A percentile compares a stretch with the other conserved stretches of the same genome.
Conservation (phyloP, 2,797 vertebrate genomes). For the Rhinichthys osculus region DNA sequence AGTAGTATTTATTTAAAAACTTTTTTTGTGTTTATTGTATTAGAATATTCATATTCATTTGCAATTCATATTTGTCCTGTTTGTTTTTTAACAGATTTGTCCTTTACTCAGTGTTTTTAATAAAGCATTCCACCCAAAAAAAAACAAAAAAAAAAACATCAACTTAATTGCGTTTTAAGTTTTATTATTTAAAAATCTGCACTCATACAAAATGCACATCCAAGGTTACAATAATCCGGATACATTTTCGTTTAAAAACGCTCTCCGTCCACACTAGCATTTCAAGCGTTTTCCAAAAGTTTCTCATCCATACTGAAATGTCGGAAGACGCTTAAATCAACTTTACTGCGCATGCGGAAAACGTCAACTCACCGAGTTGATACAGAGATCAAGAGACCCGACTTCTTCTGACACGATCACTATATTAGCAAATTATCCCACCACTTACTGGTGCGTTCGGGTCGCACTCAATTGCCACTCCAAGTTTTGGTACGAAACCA, state of each 20-base stretch:
- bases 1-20: conserved; percentile 51
- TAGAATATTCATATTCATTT: conserved; percentile 18
- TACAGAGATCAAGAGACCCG: neutral
- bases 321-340: neutral
- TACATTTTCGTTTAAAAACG: neutral
- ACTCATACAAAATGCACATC: neutral
- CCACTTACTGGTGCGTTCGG: neutral
- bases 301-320: neutral
- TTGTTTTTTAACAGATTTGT: conserved; percentile 69
- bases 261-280: neutral
- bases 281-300: neutral
- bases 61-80: conserved; percentile 62
- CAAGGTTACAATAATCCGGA: neutral
- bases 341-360: neutral
- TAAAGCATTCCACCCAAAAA: conserved; percentile 73
- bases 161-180: neutral
- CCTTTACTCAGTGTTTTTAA: conserved; percentile 65
- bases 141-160: neutral
- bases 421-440: neutral
- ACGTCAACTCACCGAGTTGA: too few relatives aligned
- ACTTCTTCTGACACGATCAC: neutral
- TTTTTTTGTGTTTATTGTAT: conserved; percentile 42
- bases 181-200: neutral
- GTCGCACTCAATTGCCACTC: neutral
- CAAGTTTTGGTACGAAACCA: neutral